Evolutionary conservation across 92 coral and sea anemone species (phyloP).

Genomic region (Actinostola sp.): DNA sequence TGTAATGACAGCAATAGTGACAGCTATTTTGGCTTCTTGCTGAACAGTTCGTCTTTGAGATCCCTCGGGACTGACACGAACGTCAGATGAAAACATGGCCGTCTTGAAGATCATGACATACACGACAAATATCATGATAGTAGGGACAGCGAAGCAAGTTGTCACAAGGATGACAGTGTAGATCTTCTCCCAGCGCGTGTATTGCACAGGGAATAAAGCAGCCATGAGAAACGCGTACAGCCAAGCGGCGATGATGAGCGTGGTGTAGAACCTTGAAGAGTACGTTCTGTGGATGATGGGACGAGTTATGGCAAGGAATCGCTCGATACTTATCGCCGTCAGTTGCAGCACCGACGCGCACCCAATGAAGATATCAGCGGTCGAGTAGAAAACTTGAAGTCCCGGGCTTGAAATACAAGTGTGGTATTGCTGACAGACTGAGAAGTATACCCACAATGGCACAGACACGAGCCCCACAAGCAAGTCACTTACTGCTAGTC

Average conservation of each 20-base stretch:
- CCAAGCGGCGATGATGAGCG: constrained; percentile 72
- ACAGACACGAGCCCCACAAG: constrained; percentile 84
- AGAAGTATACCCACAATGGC: constrained; percentile 83
- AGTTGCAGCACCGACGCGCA: constrained; percentile 90
- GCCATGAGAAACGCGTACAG: constrained; percentile 69
- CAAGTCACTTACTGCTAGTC: constrained; percentile 86
- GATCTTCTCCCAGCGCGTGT: constrained; percentile 71
- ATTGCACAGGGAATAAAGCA: constrained; percentile 57
- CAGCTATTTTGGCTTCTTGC: constrained; percentile 75
- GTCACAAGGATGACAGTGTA: constrained; percentile 59
- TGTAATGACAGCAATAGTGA: constrained; percentile 78
- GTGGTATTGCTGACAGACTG: constrained; percentile 54
- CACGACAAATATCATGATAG: constrained; percentile 57
- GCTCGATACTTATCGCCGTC: constrained; percentile 93
- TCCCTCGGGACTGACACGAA: constrained; percentile 60
- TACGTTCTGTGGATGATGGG: constrained; percentile 78
- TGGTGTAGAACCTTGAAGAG: constrained; percentile 51
- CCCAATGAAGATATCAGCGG: constrained; percentile 78
- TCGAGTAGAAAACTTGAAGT: constrained; percentile 49
- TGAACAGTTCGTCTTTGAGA: constrained; percentile 40
- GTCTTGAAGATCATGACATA: constrained; percentile 70
- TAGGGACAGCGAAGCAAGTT: constrained; percentile 74
- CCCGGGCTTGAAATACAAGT: constrained; percentile 30
- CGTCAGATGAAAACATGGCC: constrained; percentile 52
- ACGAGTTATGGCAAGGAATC: constrained; percentile 82